A percentile compares a stretch with the other conserved stretches of the same genome.
Evolutionary conservation across 2,797 vertebrate genomes (phyloP).

Genomic region (Sebastes umbrosus): DNA sequence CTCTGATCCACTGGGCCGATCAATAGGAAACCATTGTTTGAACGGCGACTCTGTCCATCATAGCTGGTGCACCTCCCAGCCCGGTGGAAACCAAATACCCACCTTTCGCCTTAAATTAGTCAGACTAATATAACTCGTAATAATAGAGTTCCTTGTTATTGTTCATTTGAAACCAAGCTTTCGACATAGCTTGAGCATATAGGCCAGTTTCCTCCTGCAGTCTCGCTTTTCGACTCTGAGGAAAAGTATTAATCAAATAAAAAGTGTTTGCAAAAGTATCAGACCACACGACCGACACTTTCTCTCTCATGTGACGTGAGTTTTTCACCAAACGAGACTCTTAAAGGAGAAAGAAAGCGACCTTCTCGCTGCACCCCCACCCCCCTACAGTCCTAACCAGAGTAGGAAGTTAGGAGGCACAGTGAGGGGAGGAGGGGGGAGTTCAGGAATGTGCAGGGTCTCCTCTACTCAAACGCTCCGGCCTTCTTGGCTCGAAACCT

Average conservation of each 20-base stretch:
- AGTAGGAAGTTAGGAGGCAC: constrained; percentile 76
- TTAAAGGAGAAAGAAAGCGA: constrained; percentile 27
- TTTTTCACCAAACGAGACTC: neutral
- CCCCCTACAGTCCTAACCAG: constrained; percentile 49
- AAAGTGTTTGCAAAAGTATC: neutral
- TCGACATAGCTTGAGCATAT: neutral
- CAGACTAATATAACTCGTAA: constrained; percentile 63
- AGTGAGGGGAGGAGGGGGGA: constrained; percentile 53
- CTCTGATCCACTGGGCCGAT: constrained; percentile 77
- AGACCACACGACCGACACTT: neutral
- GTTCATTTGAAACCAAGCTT: constrained; percentile 57
- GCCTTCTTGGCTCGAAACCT: constrained; percentile 68
- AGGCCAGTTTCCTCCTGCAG: neutral
- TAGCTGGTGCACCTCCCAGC: constrained; percentile 57
- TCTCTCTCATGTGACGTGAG: neutral
- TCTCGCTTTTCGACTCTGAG: neutral
- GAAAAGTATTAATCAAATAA: neutral
- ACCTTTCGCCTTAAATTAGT: constrained; percentile 78
- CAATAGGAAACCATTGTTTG: constrained; percentile 77
- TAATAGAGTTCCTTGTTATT: constrained; percentile 69
- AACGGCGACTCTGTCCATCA: constrained; percentile 74
- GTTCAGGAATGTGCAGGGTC: constrained; percentile 79
- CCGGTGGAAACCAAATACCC: constrained; percentile 74
- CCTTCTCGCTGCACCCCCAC: constrained; percentile 29
- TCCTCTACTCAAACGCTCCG: constrained; percentile 68